phyloP scores from a whole-genome alignment of 2,113 vertebrate species.

The Poicephalus gulielmi region DNA sequence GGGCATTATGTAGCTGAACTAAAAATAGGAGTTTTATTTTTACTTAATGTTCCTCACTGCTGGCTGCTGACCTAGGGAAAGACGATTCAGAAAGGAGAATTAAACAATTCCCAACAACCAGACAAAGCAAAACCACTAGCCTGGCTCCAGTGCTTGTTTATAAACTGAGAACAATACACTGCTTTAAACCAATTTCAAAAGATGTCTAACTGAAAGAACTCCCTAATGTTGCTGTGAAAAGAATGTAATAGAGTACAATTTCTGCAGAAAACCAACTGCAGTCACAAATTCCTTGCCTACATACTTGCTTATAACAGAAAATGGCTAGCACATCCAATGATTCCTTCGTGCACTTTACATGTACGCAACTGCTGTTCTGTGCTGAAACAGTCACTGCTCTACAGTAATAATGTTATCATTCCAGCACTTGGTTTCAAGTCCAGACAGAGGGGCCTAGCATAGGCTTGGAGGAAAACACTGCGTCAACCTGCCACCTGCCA shows the following conservation, averaged over 20 bases:
- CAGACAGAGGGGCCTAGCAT: neutral
- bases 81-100: conserved; percentile 38
- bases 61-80: conserved; percentile 58
- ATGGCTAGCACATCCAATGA: neutral
- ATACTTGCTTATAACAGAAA: neutral
- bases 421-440: neutral
- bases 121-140: neutral
- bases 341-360: neutral
- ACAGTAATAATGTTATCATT: neutral
- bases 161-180: neutral
- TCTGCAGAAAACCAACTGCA: neutral
- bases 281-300: neutral
- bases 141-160: neutral
- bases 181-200: neutral
- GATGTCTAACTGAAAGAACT: conserved; percentile 1
- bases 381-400: neutral
- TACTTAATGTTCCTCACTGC: conserved; percentile 51
- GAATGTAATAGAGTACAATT: neutral
- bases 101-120: conserved; percentile 12
- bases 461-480: neutral
- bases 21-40: conserved; percentile 72
- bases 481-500: neutral
- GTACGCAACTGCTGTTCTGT: neutral
- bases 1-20: conserved; percentile 59
- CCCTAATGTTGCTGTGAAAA: neutral